Evolutionary conservation across 1,140 invertebrate species (phyloP), one percentile per base, ranked within the genome.

Genomic region (Bursaphelenchus mucronatus): DNA sequence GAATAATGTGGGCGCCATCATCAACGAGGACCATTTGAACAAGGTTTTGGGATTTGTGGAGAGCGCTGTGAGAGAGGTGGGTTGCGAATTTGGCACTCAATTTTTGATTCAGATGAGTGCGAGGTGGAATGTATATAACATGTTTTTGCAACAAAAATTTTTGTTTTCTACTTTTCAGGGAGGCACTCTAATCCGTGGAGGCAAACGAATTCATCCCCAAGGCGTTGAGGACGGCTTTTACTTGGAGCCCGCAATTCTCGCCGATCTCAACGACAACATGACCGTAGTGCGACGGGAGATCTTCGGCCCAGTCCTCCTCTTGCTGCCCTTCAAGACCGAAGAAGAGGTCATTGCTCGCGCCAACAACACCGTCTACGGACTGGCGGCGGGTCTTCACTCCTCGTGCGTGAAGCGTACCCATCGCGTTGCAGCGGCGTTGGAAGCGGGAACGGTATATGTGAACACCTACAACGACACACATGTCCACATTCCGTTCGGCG

Each of bases 361-460:
- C 1, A 87, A 87, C 70, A 74, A 85, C 62, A 84, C 85, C 13
- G 58, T 76, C 19, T 86, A 83, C 80, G 86, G 86, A 21, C 75
- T 87, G 40, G 85, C 86, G 40, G 85, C 82, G 49, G 84, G 84
- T n/a, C 61, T 85, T 7, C 84, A 84, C 68, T 83, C 84, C 30
- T 30, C 74, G 19, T 74, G 82, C 58, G 45, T 82, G 6, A 67
- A 72, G 8, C 63, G 78, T 15, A 80, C 73, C 19, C 76, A 83
- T 64, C 69, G 79, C 17, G 77, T 83, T 13, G 79, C 79, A 13
- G 69, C 73, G 15, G 62, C 78, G 10, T 67, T 87, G 43, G 74
- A 87, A 72, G 83, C 85, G 17, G 86, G 86, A 7, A 84, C 83
- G 6, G 78, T 86, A 0, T 87, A 85, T 82, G 82, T 80, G 45